These are phyloP conservation scores for Zosterops pallidus DNA, from an alignment of 2,113 vertebrate genomes.

Conservation along the genomic window DNA sequence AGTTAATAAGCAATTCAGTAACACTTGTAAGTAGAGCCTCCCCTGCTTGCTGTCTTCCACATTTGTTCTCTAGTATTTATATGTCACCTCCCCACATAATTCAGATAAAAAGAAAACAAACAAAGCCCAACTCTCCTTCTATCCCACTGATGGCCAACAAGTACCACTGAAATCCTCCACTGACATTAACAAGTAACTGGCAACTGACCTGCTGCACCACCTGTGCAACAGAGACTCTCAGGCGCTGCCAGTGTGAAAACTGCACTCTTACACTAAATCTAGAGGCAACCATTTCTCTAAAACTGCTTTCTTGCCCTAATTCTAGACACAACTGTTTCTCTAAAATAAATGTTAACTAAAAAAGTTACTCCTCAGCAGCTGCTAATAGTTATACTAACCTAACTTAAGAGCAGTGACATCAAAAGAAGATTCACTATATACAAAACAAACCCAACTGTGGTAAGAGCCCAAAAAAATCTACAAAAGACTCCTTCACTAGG, in stretches of 20 bases:
- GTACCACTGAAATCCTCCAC: not conserved
- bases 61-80: not conserved
- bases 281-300: not conserved
- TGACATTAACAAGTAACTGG: not conserved
- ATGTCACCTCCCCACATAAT: not conserved
- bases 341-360: not conserved
- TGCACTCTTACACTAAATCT: not conserved
- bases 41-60: not conserved
- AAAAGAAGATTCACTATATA: not conserved
- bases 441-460: not conserved
- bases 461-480: not conserved
- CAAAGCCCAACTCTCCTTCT: not conserved
- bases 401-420: not conserved
- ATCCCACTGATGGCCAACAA: not conserved
- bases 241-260: accelerated
- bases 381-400: accelerated
- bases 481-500: not conserved
- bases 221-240: not conserved
- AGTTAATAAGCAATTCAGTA: not conserved
- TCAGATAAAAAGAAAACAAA: not conserved
- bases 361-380: not conserved
- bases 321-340: not conserved
- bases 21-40: not conserved
- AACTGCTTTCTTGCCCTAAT: not conserved
- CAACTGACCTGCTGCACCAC: not conserved